Percentiles rank a stretch among this genome's conserved stretches.
phyloP scores from a whole-genome alignment of 2,888 invertebrate genomes.

The Leptura quadrifasciata region DNA sequence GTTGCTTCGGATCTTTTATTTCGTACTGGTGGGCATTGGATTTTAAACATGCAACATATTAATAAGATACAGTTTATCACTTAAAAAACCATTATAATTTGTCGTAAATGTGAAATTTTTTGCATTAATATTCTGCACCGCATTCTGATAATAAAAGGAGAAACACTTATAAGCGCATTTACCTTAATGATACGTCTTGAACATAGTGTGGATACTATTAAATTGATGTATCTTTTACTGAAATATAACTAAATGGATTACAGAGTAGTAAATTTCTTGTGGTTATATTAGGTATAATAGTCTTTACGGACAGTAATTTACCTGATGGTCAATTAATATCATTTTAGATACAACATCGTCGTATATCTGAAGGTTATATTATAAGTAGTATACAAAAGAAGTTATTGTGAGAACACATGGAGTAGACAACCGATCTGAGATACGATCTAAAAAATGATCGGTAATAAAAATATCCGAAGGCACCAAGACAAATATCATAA shows the following conservation, averaged over 20 bases:
- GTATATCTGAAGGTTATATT: constrained; percentile 48
- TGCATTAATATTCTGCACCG: neutral
- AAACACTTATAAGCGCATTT: neutral
- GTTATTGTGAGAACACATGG: constrained; percentile 61
- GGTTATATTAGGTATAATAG: constrained; percentile 19
- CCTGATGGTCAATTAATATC: constrained; percentile 54
- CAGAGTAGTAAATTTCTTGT: constrained; percentile 15
- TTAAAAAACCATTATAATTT: no score
- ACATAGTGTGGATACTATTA: neutral
- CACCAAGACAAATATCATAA: constrained; percentile 63
- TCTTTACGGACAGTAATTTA: constrained; percentile 42
- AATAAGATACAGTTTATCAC: no score
- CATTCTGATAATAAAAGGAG: neutral
- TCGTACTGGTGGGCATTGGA: no score
- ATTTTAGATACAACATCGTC: constrained; percentile 49
- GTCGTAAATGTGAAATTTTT: neutral
- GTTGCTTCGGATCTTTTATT: no score
- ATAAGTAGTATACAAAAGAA: constrained; percentile 56
- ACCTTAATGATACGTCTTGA: neutral
- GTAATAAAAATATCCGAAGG: constrained; percentile 65
- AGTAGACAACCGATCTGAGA: constrained; percentile 58
- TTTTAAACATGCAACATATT: no score
- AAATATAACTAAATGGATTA: constrained; percentile 16
- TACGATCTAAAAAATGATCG: constrained; percentile 62
- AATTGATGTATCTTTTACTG: neutral